phyloP scores from a whole-genome alignment of 2,113 vertebrate species.

The Urocynchramus pylzowi region DNA sequence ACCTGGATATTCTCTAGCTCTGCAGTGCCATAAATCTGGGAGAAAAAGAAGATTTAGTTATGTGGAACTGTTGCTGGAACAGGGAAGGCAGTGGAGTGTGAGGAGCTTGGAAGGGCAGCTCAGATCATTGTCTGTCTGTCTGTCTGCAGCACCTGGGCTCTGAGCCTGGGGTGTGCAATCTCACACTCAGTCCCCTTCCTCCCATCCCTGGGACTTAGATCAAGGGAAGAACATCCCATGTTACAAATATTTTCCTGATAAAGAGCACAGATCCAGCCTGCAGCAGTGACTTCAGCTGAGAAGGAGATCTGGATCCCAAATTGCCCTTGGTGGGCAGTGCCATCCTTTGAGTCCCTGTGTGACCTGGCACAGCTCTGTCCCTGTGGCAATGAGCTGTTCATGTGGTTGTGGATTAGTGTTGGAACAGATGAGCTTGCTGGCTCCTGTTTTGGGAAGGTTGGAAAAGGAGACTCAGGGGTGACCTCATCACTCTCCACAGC shows the following conservation, averaged over 20 bases:
- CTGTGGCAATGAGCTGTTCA: rapidly evolving
- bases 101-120: neutral
- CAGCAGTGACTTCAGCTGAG: neutral
- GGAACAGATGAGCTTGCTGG: neutral
- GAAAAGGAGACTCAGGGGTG: neutral
- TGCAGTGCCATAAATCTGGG: neutral
- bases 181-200: neutral
- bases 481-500: neutral
- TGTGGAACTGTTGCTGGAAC: neutral
- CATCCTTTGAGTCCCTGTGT: neutral
- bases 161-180: neutral
- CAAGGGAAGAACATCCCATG: neutral
- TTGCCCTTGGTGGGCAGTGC: neutral
- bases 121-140: neutral
- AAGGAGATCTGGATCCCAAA: neutral
- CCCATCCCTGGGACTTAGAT: neutral
- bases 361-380: rapidly evolving
- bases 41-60: neutral
- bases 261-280: neutral
- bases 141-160: neutral
- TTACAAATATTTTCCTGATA: neutral
- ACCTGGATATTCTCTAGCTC: neutral
- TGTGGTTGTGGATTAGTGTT: neutral
- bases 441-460: neutral
- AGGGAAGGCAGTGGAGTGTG: neutral